Conservation (phyloP, 2,888 invertebrate genomes). For the Sminthurinus aureus region DNA sequence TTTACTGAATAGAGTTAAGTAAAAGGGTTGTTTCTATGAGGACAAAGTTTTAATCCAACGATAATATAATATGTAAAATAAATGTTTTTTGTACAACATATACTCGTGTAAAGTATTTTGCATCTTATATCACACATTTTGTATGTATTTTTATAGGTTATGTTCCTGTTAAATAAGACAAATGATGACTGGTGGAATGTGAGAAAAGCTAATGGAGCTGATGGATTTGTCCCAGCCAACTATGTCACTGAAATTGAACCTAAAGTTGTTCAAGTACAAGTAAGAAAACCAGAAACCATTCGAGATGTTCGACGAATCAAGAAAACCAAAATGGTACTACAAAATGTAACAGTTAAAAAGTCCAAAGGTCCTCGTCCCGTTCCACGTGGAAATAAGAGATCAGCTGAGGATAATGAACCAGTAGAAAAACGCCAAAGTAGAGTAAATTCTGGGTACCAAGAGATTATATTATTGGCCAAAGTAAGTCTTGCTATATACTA, state of each 20-base stretch:
- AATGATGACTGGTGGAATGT: constrained; percentile 99
- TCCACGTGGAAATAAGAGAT: constrained; percentile 56
- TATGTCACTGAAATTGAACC: constrained; percentile 91
- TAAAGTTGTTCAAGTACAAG: constrained; percentile 82
- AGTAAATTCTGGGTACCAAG: constrained; percentile 82
- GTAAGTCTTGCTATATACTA: constrained; percentile 61
- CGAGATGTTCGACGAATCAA: constrained; percentile 84
- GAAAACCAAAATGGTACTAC: constrained; percentile 86
- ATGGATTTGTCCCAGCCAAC: constrained; percentile 97
- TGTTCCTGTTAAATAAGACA: constrained; percentile 92
- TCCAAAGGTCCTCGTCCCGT: constrained; percentile 62
- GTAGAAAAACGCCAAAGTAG: constrained; percentile 81
- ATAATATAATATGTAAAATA: no score
- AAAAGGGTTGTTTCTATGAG: no score
- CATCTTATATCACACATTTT: no score
- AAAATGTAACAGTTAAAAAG: constrained; percentile 80
- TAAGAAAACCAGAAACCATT: constrained; percentile 84
- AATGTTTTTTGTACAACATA: no score
- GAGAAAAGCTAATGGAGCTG: constrained; percentile 87
- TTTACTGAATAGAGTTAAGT: no score
- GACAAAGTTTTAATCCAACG: no score
- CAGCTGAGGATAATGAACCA: constrained; percentile 73
- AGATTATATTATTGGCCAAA: constrained; percentile 79
- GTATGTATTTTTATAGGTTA: constrained; percentile 65
- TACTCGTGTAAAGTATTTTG: no score